Conservation (phyloP, 2,797 vertebrate genomes). For the Buphagus erythrorhynchus region DNA sequence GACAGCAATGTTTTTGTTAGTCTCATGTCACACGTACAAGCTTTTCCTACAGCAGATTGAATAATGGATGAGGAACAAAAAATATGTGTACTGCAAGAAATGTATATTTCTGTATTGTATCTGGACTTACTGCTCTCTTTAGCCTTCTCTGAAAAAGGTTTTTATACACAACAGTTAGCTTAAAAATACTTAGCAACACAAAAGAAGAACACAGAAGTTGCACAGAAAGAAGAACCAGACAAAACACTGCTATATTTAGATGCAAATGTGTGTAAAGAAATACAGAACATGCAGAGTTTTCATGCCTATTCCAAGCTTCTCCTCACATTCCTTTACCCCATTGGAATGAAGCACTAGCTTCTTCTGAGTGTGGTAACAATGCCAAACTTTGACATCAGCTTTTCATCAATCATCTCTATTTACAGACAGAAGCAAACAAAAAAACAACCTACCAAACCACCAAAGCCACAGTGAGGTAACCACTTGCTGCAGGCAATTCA, state of each 20-base stretch:
- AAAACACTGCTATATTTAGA: not conserved
- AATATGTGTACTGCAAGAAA: not conserved
- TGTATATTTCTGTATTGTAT: not conserved
- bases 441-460: not conserved
- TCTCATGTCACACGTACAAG: not conserved
- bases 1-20: not conserved
- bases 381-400: not conserved
- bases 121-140: not conserved
- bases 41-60: not conserved
- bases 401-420: not conserved
- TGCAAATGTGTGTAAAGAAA: not conserved
- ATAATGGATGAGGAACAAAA: conserved; percentile 5
- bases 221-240: not conserved
- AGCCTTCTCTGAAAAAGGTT: not conserved
- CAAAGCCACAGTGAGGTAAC: not conserved
- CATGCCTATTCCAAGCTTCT: not conserved
- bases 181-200: not conserved
- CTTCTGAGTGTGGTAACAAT: not conserved
- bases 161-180: not conserved
- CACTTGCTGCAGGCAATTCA: not conserved
- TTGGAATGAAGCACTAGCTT: not conserved
- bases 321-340: not conserved
- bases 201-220: not conserved
- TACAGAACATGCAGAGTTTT: not conserved
- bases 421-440: not conserved